Evolutionary conservation across 2,888 invertebrate genomes (phyloP).

Genomic region (Morpho deidamia): DNA sequence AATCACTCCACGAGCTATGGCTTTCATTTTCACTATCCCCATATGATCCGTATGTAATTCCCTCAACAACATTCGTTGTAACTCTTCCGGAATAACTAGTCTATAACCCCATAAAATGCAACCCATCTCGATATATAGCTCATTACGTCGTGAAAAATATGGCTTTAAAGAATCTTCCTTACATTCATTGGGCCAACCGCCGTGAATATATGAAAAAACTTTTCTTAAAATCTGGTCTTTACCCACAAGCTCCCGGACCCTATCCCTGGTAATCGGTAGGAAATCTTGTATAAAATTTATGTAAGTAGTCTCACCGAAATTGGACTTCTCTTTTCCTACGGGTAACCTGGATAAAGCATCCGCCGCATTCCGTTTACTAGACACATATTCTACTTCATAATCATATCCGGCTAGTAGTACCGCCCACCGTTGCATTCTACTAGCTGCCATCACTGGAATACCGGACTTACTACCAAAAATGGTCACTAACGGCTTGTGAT

Average conservation of each 20-base stretch:
- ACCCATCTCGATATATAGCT: slow-evolving; percentile 17
- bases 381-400: slow-evolving; percentile 24
- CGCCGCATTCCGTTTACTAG: slow-evolving; percentile 20
- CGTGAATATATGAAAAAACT: not conserved
- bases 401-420: slow-evolving; percentile 37
- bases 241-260: not conserved
- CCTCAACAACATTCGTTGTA: slow-evolving; percentile 11
- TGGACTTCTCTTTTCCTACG: not conserved
- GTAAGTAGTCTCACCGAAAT: not conserved
- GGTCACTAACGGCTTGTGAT: slow-evolving; percentile 44
- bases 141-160: slow-evolving; percentile 9
- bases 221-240: slow-evolving; percentile 6
- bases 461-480: slow-evolving; percentile 32
- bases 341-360: slow-evolving; percentile 28
- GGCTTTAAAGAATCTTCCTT: not conserved
- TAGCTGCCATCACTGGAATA: slow-evolving; percentile 33
- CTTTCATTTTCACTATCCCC: slow-evolving; percentile 28
- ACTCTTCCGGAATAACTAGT: slow-evolving; percentile 15
- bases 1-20: slow-evolving; percentile 13
- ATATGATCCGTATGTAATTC: slow-evolving; percentile 11
- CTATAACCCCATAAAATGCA: slow-evolving; percentile 23
- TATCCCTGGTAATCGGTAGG: not conserved
- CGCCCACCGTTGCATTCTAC: slow-evolving; percentile 36
- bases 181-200: slow-evolving; percentile 8
- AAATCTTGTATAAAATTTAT: slow-evolving; percentile 10